Conservation (phyloP, 2,797 vertebrate genomes). For the Ctenopoma kingsleyae region DNA sequence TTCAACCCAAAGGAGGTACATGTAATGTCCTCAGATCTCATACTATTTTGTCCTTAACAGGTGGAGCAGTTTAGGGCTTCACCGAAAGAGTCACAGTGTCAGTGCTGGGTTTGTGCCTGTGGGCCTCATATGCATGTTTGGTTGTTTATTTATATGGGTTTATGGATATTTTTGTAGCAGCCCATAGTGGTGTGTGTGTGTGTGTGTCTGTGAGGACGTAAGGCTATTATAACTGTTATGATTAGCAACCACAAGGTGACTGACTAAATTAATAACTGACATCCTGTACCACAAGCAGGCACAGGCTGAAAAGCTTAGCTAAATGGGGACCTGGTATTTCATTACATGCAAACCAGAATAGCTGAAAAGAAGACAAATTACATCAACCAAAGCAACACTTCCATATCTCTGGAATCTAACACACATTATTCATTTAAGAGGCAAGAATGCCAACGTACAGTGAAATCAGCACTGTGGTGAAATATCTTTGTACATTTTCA, state of each 20-base stretch:
- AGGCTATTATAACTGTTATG: constrained; percentile 64
- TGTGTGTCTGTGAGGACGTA: constrained; percentile 20
- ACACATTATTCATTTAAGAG: not conserved
- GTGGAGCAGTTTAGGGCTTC: constrained; percentile 55
- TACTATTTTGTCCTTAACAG: constrained; percentile 53
- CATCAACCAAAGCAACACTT: constrained; percentile 36
- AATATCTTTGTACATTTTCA: constrained; percentile 18
- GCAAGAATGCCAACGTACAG: not conserved
- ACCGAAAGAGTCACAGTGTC: constrained; percentile 50
- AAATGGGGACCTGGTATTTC: constrained; percentile 66
- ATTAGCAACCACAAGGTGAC: constrained; percentile 68
- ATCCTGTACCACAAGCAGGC: constrained; percentile 54
- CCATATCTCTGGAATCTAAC: constrained; percentile 20
- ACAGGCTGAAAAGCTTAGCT: constrained; percentile 66
- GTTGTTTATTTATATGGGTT: constrained; percentile 59
- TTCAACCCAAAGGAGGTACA: constrained; percentile 52
- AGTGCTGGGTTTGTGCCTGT: constrained; percentile 30
- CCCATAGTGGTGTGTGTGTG: constrained; percentile 17
- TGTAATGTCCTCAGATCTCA: constrained; percentile 24
- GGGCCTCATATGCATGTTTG: constrained; percentile 26
- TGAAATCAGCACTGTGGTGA: constrained; percentile 5
- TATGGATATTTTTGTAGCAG: constrained; percentile 56
- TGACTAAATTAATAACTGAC: constrained; percentile 68
- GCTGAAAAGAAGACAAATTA: constrained; percentile 59
- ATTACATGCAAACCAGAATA: constrained; percentile 71